Percentiles rank a stretch among this genome's conserved stretches.
phyloP scores from a whole-genome alignment of 2,888 invertebrate species.

The Linnaemya tessellans region DNA sequence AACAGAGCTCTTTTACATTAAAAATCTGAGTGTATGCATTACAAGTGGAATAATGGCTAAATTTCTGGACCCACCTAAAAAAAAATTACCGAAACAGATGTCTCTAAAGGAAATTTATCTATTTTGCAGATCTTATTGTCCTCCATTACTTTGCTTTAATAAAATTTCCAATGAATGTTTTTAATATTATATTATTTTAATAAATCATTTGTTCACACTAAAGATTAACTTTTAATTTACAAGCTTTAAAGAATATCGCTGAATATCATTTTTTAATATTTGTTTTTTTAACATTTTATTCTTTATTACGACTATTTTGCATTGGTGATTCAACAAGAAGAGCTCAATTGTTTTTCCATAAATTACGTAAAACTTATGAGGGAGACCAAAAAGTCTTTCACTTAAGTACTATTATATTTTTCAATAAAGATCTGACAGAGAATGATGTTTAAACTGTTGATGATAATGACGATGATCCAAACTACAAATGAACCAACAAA shows the following conservation, averaged over 20 bases:
- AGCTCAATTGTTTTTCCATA: slow-evolving; percentile 63
- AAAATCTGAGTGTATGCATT: too few species aligned
- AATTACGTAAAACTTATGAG: slow-evolving; percentile 67
- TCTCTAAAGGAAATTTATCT: too few species aligned
- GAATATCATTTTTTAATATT: background rate
- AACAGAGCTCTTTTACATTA: too few species aligned
- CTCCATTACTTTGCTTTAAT: too few species aligned
- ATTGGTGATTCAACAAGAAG: slow-evolving; percentile 63
- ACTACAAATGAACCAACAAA: slow-evolving; percentile 45
- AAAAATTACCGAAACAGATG: too few species aligned
- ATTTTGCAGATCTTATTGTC: too few species aligned
- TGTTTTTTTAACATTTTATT: slow-evolving; percentile 6
- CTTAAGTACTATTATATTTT: slow-evolving; percentile 12
- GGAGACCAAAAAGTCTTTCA: slow-evolving; percentile 50
- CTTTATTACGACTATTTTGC: slow-evolving; percentile 30
- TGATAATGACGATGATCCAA: slow-evolving; percentile 39
- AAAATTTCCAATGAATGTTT: too few species aligned
- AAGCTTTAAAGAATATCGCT: background rate
- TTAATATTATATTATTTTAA: too few species aligned
- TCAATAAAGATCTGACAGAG: slow-evolving; percentile 27
- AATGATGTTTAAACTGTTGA: slow-evolving; percentile 7
- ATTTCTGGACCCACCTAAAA: too few species aligned
- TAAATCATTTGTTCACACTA: too few species aligned
- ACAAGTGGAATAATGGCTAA: too few species aligned
- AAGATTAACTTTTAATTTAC: too few species aligned